Evolutionary conservation across 2,113 vertebrate genomes (phyloP).

Genomic region (Aleadryas rufinucha): DNA sequence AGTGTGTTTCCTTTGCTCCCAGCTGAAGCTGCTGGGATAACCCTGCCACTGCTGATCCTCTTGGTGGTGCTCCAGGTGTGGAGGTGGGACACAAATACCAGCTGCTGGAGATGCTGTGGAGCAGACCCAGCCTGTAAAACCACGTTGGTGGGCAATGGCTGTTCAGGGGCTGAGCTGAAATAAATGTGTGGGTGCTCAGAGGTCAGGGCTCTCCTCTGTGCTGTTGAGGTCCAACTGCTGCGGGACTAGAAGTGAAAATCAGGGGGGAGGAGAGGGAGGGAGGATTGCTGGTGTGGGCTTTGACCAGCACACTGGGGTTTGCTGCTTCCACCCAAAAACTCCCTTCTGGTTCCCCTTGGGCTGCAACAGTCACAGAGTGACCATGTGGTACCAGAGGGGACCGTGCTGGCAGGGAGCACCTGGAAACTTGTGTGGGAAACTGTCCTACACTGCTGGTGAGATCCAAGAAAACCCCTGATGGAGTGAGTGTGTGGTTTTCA

Average conservation of each 20-base stretch:
- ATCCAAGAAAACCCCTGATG: background rate
- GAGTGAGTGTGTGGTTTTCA: background rate
- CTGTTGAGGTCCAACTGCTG: background rate
- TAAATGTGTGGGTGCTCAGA: rapidly evolving
- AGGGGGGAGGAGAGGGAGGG: background rate
- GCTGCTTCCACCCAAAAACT: background rate
- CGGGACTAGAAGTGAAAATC: background rate
- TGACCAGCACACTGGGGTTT: background rate
- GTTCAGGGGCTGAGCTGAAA: background rate
- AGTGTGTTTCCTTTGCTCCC: background rate
- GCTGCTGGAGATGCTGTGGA: background rate
- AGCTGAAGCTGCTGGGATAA: background rate
- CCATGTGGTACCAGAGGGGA: background rate
- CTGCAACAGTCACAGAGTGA: background rate
- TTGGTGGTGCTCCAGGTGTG: background rate
- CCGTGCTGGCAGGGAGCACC: background rate
- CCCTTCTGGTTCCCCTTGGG: background rate
- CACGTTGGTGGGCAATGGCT: rapidly evolving
- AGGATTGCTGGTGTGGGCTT: background rate
- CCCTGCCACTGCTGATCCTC: background rate
- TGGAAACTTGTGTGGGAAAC: background rate
- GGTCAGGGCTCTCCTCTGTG: background rate
- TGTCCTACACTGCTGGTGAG: background rate
- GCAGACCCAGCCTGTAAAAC: background rate
- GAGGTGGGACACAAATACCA: background rate